Percentiles rank a stretch among this genome's conserved stretches.
These are phyloP conservation scores for Trachelipus rathkii DNA, from an alignment of 1,140 invertebrate species.

Conservation along the genomic window DNA sequence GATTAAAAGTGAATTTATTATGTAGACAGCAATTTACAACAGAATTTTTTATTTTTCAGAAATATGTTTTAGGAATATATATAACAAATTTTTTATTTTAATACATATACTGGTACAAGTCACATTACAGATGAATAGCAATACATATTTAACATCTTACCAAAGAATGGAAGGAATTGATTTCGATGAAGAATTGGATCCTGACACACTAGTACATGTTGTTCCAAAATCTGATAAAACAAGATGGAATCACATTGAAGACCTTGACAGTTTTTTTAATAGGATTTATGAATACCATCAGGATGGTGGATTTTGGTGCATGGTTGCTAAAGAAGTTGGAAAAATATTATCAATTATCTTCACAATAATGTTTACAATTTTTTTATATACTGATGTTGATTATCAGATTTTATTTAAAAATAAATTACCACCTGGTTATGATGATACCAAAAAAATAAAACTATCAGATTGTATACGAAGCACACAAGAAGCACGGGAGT, in stretches of 20 bases:
- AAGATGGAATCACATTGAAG: constrained; percentile 90
- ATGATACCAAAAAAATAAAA: too few species aligned
- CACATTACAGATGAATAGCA: background rate
- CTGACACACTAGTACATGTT: background rate
- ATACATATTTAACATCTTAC: background rate
- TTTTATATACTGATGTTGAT: constrained; percentile 82
- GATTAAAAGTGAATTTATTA: too few species aligned
- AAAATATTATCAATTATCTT: constrained; percentile 88
- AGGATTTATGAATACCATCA: constrained; percentile 94
- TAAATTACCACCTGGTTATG: constrained; percentile 3
- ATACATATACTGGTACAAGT: too few species aligned
- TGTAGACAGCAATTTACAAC: too few species aligned
- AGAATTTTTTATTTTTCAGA: too few species aligned
- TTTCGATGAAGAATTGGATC: background rate
- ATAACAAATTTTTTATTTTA: too few species aligned
- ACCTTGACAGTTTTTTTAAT: constrained; percentile 89
- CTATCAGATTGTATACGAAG: too few species aligned
- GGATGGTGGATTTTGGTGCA: constrained; percentile 86
- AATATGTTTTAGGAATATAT: too few species aligned
- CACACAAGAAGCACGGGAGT: too few species aligned
- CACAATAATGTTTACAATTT: constrained; percentile 81
- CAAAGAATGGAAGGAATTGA: background rate
- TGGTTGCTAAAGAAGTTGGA: constrained; percentile 68
- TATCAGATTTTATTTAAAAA: constrained; percentile 73
- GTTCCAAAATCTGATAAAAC: constrained; percentile 1